These are phyloP conservation scores for Caretta caretta DNA, from an alignment of 2,113 vertebrate genomes.

Conservation along the genomic window DNA sequence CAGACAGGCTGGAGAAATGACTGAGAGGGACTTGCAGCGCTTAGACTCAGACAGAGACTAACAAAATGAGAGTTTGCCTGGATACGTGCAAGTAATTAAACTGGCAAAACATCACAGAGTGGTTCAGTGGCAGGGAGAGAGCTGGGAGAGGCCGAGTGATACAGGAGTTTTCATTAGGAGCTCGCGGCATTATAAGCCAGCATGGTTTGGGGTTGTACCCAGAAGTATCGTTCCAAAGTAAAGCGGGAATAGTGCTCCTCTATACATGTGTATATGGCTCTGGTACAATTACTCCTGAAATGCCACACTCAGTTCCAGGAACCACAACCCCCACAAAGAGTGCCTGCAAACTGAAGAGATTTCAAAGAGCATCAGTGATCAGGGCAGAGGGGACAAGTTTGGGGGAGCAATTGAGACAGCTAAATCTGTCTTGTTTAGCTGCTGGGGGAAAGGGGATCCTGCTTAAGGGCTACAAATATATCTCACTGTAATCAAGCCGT, in stretches of 20 bases:
- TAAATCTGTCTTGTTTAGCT: neutral
- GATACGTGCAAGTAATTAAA: neutral
- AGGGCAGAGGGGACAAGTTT: neutral
- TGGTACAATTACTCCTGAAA: neutral
- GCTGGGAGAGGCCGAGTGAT: neutral
- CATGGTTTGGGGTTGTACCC: neutral
- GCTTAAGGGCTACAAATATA: neutral
- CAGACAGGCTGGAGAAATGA: neutral
- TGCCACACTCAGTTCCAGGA: neutral
- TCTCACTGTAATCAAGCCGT: neutral
- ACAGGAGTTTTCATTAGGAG: neutral
- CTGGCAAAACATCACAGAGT: neutral
- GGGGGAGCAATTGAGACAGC: neutral
- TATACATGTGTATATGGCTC: neutral
- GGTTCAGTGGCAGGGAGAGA: neutral
- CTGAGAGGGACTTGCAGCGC: neutral
- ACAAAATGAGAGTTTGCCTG: neutral
- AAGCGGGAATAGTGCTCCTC: neutral
- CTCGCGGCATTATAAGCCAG: rapidly evolving
- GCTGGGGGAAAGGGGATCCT: neutral
- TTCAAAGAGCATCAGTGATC: neutral
- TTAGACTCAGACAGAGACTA: neutral
- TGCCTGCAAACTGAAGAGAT: neutral
- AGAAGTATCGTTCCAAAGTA: neutral
- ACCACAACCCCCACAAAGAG: neutral